Evolutionary conservation across 2,113 vertebrate genomes (phyloP).

Genomic region (Phoxinus phoxinus): DNA sequence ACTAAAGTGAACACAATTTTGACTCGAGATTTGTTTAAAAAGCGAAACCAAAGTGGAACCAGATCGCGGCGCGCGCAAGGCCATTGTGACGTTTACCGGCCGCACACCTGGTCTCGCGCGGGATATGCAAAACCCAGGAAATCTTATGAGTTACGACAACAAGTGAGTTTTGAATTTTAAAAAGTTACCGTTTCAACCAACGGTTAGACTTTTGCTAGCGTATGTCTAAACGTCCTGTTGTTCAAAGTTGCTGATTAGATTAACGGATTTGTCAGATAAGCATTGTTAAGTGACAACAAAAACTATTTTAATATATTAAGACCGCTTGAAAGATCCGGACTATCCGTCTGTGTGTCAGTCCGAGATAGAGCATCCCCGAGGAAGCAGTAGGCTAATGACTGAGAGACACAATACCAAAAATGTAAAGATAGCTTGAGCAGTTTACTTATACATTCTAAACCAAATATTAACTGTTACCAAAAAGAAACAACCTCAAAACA

Average conservation of each 20-base stretch:
- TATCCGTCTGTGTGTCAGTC: conserved; percentile 75
- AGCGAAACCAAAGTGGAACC: conserved; percentile 68
- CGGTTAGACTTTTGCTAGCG: neutral
- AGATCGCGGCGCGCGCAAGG: conserved; percentile 47
- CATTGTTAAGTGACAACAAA: neutral
- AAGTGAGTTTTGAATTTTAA: conserved; percentile 35
- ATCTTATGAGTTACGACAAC: conserved; percentile 50
- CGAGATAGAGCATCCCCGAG: conserved; percentile 63
- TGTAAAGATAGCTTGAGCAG: conserved; percentile 62
- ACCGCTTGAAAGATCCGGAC: conserved; percentile 56
- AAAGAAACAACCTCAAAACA: conserved; percentile 29
- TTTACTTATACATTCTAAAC: conserved; percentile 53
- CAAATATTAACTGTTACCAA: conserved; percentile 36
- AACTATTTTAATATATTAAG: neutral
- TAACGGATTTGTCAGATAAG: neutral
- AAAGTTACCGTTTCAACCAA: neutral
- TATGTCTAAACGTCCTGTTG: neutral
- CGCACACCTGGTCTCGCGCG: conserved; percentile 64
- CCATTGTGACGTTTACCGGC: conserved; percentile 57
- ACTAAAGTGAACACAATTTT: conserved; percentile 22
- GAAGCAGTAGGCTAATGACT: conserved; percentile 55
- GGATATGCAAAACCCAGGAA: conserved; percentile 29
- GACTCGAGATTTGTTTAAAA: conserved; percentile 10
- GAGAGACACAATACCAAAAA: conserved; percentile 61
- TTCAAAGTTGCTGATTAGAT: neutral